These are phyloP conservation scores for Zaprionus tsacasi DNA, from an alignment of 1,140 invertebrate genomes.

Conservation along the genomic window DNA sequence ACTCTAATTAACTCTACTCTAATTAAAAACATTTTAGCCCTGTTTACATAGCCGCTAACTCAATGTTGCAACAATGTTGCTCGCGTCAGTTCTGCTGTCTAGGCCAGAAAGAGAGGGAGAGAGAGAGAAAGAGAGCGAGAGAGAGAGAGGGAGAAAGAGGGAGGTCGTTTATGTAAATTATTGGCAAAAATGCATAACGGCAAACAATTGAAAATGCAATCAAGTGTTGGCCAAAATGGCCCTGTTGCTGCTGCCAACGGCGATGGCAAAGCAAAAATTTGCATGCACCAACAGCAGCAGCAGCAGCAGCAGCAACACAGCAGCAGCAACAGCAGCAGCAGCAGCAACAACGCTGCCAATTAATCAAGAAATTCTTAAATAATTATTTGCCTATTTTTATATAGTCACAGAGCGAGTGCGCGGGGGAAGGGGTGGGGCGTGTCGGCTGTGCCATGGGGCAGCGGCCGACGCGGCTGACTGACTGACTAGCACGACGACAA, in stretches of 20 bases:
- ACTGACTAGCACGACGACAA: constrained; percentile 74
- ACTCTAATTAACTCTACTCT: too few relatives aligned
- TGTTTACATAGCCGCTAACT: constrained; percentile 14
- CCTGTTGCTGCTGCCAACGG: constrained; percentile 55
- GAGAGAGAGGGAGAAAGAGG: neutral
- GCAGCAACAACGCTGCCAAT: constrained; percentile 69
- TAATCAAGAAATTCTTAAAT: constrained; percentile 84
- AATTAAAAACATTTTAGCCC: neutral
- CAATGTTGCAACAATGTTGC: constrained; percentile 27
- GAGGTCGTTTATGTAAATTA: constrained; percentile 73
- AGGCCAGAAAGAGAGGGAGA: constrained; percentile 20
- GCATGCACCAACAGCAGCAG: constrained; percentile 53
- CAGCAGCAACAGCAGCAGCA: constrained; percentile 20
- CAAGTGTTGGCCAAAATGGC: constrained; percentile 78
- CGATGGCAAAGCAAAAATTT: constrained; percentile 54
- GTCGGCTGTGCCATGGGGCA: constrained; percentile 38
- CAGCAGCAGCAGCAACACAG: constrained; percentile 16
- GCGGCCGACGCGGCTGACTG: constrained; percentile 72
- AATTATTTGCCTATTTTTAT: constrained; percentile 83
- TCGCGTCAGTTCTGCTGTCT: constrained; percentile 18
- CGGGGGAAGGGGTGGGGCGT: neutral
- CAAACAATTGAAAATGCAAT: constrained; percentile 82
- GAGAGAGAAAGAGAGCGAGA: neutral
- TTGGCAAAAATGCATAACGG: constrained; percentile 81
- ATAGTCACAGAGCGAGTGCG: constrained; percentile 39